phyloP scores from a whole-genome alignment of 2,113 vertebrate genomes.

The Dicentrarchus labrax region DNA sequence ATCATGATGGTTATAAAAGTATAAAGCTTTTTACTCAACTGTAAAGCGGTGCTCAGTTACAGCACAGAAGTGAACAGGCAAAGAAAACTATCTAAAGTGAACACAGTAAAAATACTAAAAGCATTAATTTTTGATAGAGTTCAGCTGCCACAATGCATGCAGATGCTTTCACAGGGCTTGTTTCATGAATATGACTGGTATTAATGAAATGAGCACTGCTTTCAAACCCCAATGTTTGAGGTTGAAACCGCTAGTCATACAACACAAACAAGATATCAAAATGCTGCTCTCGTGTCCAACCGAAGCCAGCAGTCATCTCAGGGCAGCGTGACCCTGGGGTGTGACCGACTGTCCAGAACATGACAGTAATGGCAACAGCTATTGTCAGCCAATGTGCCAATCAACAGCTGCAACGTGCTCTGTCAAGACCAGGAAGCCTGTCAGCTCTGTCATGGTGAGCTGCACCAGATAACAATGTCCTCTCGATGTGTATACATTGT shows the following conservation, averaged over 20 bases:
- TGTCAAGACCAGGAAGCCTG: constrained; percentile 6
- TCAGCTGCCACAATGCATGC: not conserved
- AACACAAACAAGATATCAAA: not conserved
- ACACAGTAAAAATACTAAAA: not conserved
- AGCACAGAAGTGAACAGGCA: not conserved
- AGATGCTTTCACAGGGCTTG: not conserved
- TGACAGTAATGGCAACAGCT: not conserved
- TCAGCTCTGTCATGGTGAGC: constrained; percentile 6
- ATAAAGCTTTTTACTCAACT: not conserved
- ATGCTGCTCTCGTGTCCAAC: not conserved
- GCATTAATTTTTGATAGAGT: not conserved
- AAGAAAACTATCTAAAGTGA: not conserved
- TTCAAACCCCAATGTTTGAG: not conserved
- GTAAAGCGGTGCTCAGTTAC: not conserved
- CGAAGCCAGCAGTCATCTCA: not conserved
- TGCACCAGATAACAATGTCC: not conserved
- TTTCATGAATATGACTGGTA: not conserved
- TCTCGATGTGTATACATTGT: not conserved
- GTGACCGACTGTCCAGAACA: not conserved
- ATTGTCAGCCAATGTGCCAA: constrained; percentile 24
- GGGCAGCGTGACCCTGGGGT: not conserved
- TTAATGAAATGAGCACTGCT: not conserved
- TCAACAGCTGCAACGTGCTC: not conserved
- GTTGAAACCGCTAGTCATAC: not conserved
- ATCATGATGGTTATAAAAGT: not conserved